Conservation (phyloP, 92 coral and sea anemone genomes). For the Diadumene lineata region DNA sequence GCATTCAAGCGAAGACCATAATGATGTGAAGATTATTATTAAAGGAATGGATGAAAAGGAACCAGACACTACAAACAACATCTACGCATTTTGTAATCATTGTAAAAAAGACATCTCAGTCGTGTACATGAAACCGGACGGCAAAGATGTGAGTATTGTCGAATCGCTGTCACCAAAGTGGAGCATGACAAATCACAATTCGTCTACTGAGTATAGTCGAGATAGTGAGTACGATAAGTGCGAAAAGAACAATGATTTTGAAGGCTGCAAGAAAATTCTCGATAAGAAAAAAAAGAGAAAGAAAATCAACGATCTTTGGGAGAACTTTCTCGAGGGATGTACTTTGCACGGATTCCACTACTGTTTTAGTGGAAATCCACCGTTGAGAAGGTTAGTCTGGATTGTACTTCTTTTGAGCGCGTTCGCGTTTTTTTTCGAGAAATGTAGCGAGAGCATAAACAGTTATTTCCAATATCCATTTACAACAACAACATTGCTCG, state of each 20-base stretch:
- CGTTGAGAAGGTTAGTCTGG: slow-evolving; percentile 71
- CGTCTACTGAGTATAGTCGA: no score
- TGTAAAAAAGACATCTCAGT: slow-evolving; percentile 89
- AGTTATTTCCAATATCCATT: slow-evolving; percentile 77
- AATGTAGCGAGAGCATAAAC: slow-evolving; percentile 74
- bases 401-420: slow-evolving; percentile 71
- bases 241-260: slow-evolving; percentile 74
- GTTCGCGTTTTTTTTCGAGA: slow-evolving; percentile 76
- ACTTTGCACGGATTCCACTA: slow-evolving; percentile 86
- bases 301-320: slow-evolving; percentile 70
- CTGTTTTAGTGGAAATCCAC: slow-evolving; percentile 83
- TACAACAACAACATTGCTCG: slow-evolving; percentile 80
- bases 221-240: slow-evolving; percentile 85
- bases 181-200: slow-evolving; percentile 39
- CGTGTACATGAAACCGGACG: slow-evolving; percentile 82
- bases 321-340: slow-evolving; percentile 64
- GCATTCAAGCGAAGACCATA: slow-evolving; percentile 49
- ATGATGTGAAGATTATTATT: slow-evolving; percentile 75
- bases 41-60: slow-evolving; percentile 66
- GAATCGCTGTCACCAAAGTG: slow-evolving; percentile 57
- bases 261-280: slow-evolving; percentile 71
- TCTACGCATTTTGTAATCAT: slow-evolving; percentile 86
- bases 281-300: slow-evolving; percentile 68
- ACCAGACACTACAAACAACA: slow-evolving; percentile 41
- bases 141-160: slow-evolving; percentile 57